Evolutionary conservation across 2,113 vertebrate species (phyloP).

Genomic region (Pseudorhombus dupliciocellatus): DNA sequence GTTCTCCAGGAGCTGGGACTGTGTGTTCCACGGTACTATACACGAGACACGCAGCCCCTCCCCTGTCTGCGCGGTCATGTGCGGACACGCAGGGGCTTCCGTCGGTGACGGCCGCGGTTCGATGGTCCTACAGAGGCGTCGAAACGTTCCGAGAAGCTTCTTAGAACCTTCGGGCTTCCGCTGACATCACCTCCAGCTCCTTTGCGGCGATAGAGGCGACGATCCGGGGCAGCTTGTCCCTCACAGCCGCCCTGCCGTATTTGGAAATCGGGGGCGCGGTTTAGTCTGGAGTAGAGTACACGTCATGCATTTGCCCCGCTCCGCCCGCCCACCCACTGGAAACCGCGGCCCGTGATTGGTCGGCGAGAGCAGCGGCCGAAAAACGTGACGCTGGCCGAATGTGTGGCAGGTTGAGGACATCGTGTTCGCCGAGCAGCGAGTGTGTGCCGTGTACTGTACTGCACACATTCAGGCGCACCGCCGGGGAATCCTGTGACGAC

Average conservation of each 20-base stretch:
- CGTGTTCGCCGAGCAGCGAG: conserved; percentile 43
- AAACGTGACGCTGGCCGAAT: conserved; percentile 77
- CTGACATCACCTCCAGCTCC: background rate
- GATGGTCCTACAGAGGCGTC: background rate
- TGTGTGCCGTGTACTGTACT: background rate
- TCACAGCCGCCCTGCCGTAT: conserved; percentile 37
- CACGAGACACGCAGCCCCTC: conserved; percentile 73
- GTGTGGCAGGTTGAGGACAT: conserved; percentile 62
- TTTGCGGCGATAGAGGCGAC: background rate
- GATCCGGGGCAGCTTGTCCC: background rate
- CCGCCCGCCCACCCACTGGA: conserved; percentile 32
- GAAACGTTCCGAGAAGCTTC: no score
- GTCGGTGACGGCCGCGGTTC: background rate
- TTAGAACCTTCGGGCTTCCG: background rate
- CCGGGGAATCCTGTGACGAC: conserved; percentile 43
- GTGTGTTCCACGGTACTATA: conserved; percentile 70
- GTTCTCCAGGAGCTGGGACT: conserved; percentile 13
- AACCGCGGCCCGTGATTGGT: conserved; percentile 66
- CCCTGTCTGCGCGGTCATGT: conserved; percentile 55
- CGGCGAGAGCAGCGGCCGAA: conserved; percentile 41
- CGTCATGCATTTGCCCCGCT: conserved; percentile 44
- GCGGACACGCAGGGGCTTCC: conserved; percentile 39
- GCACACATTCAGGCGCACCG: conserved; percentile 15
- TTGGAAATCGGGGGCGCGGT: conserved; percentile 57
- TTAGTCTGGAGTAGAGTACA: rapidly evolving